These are phyloP conservation scores for Periparus ater DNA, from an alignment of 2,797 vertebrate species.

Conservation along the genomic window DNA sequence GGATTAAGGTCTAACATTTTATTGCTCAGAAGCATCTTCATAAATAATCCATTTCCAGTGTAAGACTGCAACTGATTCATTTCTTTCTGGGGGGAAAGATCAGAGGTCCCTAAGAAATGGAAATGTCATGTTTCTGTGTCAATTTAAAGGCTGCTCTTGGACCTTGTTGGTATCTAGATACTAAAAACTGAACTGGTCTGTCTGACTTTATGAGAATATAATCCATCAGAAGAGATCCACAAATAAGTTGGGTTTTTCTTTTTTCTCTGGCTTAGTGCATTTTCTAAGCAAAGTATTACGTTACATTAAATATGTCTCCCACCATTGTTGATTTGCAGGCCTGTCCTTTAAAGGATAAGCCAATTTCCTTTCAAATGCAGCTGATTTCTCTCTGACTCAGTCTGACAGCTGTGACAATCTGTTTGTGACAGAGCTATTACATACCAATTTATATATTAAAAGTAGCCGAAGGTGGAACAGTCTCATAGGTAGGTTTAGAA, in stretches of 20 bases:
- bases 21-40: not conserved
- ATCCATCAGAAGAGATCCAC: not conserved
- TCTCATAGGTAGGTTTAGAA: not conserved
- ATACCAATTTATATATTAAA: not conserved
- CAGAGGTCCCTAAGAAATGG: not conserved
- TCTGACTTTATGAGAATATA: not conserved
- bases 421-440: not conserved
- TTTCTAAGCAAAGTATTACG: not conserved
- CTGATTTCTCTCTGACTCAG: not conserved
- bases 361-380: not conserved
- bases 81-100: not conserved
- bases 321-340: not conserved
- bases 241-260: not conserved
- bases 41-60: not conserved
- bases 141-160: not conserved
- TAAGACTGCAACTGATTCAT: not conserved
- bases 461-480: not conserved
- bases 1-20: not conserved
- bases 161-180: not conserved
- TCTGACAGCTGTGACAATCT: constrained; percentile 13
- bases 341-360: not conserved
- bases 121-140: not conserved
- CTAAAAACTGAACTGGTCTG: not conserved
- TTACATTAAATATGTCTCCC: not conserved
- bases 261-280: not conserved